A percentile compares a stretch with the other conserved stretches of the same genome.
Conservation (phyloP, 2,888 invertebrate species). For the Scrobipalpa costella region DNA sequence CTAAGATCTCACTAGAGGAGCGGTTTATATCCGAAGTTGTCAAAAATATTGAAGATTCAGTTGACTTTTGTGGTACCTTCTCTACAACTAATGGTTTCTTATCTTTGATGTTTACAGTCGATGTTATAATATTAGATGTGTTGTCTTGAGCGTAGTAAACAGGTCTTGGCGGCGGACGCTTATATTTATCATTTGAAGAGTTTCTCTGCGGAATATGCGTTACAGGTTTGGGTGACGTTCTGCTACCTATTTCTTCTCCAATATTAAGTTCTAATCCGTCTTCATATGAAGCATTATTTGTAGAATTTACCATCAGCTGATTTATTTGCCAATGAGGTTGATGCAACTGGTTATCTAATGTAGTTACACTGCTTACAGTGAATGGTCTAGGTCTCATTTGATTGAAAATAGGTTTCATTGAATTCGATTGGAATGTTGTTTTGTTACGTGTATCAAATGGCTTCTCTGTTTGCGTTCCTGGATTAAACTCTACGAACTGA, state of each 20-base stretch:
- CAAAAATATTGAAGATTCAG: slow-evolving; percentile 60
- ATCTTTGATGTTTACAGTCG: slow-evolving; percentile 70
- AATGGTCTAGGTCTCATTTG: slow-evolving; percentile 71
- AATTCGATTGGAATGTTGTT: slow-evolving; percentile 61
- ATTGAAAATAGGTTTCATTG: slow-evolving; percentile 63
- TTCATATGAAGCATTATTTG: slow-evolving; percentile 69
- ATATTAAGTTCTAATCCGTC: slow-evolving; percentile 69
- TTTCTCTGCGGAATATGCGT: slow-evolving; percentile 43
- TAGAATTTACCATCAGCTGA: slow-evolving; percentile 66
- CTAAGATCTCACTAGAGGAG: slow-evolving; percentile 68
- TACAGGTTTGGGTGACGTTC: slow-evolving; percentile 46
- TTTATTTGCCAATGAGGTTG: slow-evolving; percentile 78
- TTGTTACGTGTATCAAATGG: slow-evolving; percentile 65
- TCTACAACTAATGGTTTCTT: slow-evolving; percentile 72
- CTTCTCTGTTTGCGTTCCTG: slow-evolving; percentile 76
- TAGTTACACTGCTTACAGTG: slow-evolving; percentile 55
- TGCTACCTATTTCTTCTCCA: slow-evolving; percentile 65
- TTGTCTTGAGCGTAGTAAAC: slow-evolving; percentile 47
- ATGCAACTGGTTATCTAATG: slow-evolving; percentile 71
- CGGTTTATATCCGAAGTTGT: slow-evolving; percentile 54
- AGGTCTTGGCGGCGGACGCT: slow-evolving; percentile 52
- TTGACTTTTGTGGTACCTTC: slow-evolving; percentile 56
- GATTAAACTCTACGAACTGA: slow-evolving; percentile 52
- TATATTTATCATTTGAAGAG: slow-evolving; percentile 49
- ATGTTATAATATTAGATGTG: slow-evolving; percentile 71